Evolutionary conservation across 2,113 vertebrate genomes (phyloP).

Genomic region (Tylochromis polylepis): DNA sequence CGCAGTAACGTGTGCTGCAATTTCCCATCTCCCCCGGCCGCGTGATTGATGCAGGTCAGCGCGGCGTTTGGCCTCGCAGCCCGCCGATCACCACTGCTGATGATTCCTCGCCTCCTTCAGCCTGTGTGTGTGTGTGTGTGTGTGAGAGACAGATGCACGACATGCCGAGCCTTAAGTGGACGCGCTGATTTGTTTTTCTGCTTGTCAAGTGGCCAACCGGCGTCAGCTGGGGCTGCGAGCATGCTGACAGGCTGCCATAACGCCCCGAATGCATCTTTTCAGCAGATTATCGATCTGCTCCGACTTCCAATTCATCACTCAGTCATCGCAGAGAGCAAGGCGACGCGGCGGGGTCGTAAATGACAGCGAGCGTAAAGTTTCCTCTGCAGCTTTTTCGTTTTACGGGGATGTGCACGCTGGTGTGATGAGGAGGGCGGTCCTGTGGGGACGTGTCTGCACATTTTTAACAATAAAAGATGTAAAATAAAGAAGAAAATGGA

Average conservation of each 20-base stretch:
- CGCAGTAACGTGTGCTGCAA: conserved; percentile 14
- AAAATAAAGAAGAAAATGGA: neutral
- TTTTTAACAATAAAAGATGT: neutral
- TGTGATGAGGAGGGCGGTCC: neutral
- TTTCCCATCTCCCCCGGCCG: conserved; percentile 39
- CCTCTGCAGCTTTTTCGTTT: neutral
- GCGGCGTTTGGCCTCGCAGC: neutral
- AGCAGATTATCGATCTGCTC: conserved; percentile 32
- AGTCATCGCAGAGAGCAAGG: neutral
- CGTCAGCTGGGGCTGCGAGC: neutral
- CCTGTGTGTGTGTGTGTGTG: neutral
- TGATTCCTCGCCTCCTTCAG: neutral
- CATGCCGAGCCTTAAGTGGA: conserved; percentile 23
- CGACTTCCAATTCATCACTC: conserved; percentile 1
- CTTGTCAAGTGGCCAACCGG: conserved; percentile 35
- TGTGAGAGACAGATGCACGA: conserved; percentile 2
- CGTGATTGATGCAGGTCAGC: conserved; percentile 58
- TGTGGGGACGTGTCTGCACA: neutral
- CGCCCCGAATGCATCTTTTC: neutral
- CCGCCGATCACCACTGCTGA: neutral
- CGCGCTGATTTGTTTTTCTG: conserved; percentile 61
- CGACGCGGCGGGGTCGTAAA: neutral
- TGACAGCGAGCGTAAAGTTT: neutral
- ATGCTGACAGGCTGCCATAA: neutral
- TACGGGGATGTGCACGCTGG: neutral